Percentiles rank a stretch among this genome's conserved stretches.
Evolutionary conservation across 2,888 invertebrate species (phyloP).

Genomic region (Gymnocheta viridis): DNA sequence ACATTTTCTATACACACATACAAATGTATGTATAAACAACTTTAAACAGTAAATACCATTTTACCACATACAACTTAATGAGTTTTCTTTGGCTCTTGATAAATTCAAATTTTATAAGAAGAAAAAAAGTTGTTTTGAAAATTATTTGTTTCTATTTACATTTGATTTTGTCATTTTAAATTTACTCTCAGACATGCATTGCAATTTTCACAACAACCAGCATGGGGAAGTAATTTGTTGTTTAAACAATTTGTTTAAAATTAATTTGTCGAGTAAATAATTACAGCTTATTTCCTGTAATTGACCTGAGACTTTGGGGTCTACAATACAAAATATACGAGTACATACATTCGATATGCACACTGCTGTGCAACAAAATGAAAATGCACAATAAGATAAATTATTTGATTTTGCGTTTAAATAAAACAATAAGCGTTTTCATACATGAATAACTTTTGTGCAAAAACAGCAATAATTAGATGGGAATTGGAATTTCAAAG

Average conservation of each 20-base stretch:
- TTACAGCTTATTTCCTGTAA: conserved; percentile 1
- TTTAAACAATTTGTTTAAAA: conserved; percentile 27
- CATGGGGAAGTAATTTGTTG: conserved; percentile 8
- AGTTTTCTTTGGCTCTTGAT: neutral
- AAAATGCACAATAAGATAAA: neutral
- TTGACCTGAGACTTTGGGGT: conserved; percentile 17
- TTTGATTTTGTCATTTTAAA: conserved; percentile 3
- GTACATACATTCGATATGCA: too few species aligned
- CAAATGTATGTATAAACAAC: too few species aligned
- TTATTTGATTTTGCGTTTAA: neutral
- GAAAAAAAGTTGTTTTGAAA: neutral
- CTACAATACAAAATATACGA: too few species aligned
- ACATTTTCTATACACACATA: neutral
- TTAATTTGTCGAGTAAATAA: conserved; percentile 4
- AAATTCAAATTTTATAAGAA: neutral
- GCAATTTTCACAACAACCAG: conserved; percentile 7
- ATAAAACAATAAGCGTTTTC: neutral
- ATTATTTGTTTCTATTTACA: neutral
- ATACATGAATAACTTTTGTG: neutral
- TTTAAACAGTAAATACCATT: too few species aligned
- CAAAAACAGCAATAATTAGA: neutral
- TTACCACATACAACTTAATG: neutral
- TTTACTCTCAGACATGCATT: neutral
- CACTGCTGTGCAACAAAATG: neutral
- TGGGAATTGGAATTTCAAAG: conserved; percentile 20